A percentile compares a stretch with the other conserved stretches of the same genome.
Conservation (phyloP, 1,140 invertebrate species). For the Heterodera carotae region DNA sequence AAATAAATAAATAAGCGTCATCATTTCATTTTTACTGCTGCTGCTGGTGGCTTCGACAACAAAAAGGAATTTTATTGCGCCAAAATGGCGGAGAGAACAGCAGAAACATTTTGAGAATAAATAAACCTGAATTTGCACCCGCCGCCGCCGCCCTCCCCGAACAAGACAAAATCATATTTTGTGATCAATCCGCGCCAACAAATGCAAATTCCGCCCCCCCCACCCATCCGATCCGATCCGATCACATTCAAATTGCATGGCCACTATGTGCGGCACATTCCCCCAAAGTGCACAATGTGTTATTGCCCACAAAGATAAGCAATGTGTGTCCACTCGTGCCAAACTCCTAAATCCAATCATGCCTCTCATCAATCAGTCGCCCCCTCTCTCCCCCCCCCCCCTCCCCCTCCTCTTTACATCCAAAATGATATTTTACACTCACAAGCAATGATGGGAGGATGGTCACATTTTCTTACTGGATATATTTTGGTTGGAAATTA, state of each 20-base stretch:
- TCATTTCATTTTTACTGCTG: not conserved
- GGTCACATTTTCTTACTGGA: too few species aligned
- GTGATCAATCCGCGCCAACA: not conserved
- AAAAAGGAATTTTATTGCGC: not conserved
- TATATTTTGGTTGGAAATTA: slow-evolving; percentile 1
- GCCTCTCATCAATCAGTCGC: not conserved
- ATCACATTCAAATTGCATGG: too few species aligned
- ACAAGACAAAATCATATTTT: not conserved
- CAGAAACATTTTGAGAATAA: not conserved
- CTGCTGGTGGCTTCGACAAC: not conserved
- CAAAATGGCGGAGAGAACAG: not conserved
- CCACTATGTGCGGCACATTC: too few species aligned
- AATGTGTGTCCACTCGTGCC: too few species aligned
- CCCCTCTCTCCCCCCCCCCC: not conserved
- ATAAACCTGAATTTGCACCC: too few species aligned
- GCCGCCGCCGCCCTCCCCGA: not conserved
- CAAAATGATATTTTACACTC: too few species aligned
- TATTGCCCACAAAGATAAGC: too few species aligned
- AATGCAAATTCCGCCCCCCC: too few species aligned
- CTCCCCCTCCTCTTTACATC: not conserved
- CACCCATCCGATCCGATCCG: too few species aligned
- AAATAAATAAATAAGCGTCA: not conserved
- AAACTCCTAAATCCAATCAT: too few species aligned
- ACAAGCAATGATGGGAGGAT: too few species aligned
- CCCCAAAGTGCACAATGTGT: too few species aligned